Conservation (phyloP, 2,888 invertebrate genomes). For the Hermodice carunculata region DNA sequence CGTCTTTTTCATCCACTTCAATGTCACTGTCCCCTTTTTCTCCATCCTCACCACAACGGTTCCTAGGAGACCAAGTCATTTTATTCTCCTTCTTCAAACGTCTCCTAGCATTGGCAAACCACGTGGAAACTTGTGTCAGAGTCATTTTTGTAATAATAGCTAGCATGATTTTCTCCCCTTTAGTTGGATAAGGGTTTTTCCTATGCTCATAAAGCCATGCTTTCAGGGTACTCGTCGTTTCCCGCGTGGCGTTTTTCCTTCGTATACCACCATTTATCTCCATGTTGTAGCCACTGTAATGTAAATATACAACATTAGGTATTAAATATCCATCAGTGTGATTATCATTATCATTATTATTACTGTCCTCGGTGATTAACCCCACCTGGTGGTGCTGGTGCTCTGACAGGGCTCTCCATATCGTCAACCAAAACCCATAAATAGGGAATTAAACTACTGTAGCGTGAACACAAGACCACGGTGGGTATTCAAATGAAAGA, state of each 20-base stretch:
- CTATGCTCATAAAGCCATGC: constrained; percentile 98
- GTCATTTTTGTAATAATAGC: constrained; percentile 98
- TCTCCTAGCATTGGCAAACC: constrained; percentile 95
- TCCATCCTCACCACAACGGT: constrained; percentile 71
- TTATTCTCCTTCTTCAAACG: constrained; percentile 97
- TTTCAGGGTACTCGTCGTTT: constrained; percentile 96
- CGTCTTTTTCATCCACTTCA: constrained; percentile 68
- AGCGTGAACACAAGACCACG: too few relatives aligned
- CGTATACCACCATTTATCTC: constrained; percentile 87
- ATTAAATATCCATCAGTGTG: too few relatives aligned
- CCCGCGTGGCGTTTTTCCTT: constrained; percentile 96
- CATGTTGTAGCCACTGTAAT: constrained; percentile 58
- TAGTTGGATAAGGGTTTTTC: constrained; percentile 96
- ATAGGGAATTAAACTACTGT: too few relatives aligned
- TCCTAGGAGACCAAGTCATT: constrained; percentile 98
- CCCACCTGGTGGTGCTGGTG: too few relatives aligned
- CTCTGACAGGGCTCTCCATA: too few relatives aligned
- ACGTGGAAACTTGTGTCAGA: constrained; percentile 89
- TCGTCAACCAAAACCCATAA: too few relatives aligned
- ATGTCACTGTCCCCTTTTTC: constrained; percentile 23
- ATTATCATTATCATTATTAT: too few relatives aligned
- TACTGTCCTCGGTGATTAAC: too few relatives aligned
- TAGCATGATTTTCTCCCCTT: constrained; percentile 95
- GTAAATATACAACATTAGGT: too few relatives aligned
- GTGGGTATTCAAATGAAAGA: too few relatives aligned